These are phyloP conservation scores for Pandion haliaetus DNA, from an alignment of 2,113 vertebrate genomes.

Conservation along the genomic window DNA sequence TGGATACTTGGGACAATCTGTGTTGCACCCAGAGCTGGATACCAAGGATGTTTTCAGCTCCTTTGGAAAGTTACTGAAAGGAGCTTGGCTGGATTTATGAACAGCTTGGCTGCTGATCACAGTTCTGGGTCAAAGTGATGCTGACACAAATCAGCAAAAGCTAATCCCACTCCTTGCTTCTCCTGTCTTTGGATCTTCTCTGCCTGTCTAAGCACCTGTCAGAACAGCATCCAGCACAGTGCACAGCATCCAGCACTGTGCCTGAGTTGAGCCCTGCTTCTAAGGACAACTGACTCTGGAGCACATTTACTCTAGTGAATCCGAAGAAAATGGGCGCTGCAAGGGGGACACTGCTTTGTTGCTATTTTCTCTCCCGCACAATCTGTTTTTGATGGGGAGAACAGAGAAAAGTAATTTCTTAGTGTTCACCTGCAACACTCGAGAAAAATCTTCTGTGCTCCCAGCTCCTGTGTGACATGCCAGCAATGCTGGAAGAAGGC, in stretches of 20 bases:
- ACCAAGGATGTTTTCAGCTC: not conserved
- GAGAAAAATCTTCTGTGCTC: constrained; percentile 73
- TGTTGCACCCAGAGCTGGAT: not conserved
- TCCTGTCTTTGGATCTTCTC: not conserved
- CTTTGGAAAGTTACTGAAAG: not conserved
- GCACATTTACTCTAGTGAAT: not conserved
- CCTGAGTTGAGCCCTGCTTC: not conserved
- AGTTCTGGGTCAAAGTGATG: not conserved
- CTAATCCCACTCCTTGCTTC: not conserved
- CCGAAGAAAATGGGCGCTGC: not conserved
- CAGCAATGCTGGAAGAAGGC: constrained; percentile 69
- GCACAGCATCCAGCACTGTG: not conserved
- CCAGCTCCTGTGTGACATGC: constrained; percentile 71
- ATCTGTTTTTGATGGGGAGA: not conserved
- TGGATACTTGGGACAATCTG: not conserved
- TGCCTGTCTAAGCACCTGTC: not conserved
- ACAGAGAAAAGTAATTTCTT: constrained; percentile 26
- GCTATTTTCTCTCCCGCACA: not conserved
- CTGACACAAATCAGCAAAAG: not conserved
- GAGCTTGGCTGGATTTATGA: not conserved
- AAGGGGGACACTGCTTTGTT: not conserved
- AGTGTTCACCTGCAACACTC: constrained; percentile 83
- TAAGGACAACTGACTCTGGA: not conserved
- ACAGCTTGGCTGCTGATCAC: not conserved
- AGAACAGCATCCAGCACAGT: not conserved